A percentile compares a stretch with the other conserved stretches of the same genome.
These are phyloP conservation scores for Felis catus DNA, from an alignment of 2,113 vertebrate genomes.

Conservation along the genomic window DNA sequence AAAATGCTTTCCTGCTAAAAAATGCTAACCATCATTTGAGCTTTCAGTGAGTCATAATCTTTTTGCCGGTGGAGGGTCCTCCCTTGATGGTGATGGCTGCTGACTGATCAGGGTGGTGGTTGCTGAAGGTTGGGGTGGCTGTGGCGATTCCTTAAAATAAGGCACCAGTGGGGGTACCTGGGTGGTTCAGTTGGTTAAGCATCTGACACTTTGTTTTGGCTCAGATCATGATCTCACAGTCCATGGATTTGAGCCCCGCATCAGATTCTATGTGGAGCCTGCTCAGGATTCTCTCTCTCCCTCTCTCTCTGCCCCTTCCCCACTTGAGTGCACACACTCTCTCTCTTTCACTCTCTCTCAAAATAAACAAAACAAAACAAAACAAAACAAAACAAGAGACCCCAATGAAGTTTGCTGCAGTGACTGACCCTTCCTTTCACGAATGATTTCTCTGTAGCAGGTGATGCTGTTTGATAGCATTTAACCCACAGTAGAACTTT, in stretches of 20 bases:
- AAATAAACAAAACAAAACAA: no score
- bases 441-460: not conserved
- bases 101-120: not conserved
- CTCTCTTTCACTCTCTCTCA: no score
- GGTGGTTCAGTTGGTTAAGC: no score
- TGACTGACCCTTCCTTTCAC: not conserved
- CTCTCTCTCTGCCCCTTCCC: no score
- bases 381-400: not conserved
- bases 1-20: not conserved
- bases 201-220: no score
- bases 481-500: not conserved
- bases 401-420: not conserved
- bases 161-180: not conserved
- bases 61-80: not conserved
- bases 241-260: no score
- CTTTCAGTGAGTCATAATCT: not conserved
- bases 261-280: no score
- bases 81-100: not conserved
- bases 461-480: not conserved
- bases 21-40: not conserved
- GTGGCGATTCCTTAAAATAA: not conserved
- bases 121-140: not conserved
- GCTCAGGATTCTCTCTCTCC: no score
- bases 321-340: no score
- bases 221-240: no score